Conservation (phyloP, 1,140 invertebrate genomes). For the Drosophila parvula region DNA sequence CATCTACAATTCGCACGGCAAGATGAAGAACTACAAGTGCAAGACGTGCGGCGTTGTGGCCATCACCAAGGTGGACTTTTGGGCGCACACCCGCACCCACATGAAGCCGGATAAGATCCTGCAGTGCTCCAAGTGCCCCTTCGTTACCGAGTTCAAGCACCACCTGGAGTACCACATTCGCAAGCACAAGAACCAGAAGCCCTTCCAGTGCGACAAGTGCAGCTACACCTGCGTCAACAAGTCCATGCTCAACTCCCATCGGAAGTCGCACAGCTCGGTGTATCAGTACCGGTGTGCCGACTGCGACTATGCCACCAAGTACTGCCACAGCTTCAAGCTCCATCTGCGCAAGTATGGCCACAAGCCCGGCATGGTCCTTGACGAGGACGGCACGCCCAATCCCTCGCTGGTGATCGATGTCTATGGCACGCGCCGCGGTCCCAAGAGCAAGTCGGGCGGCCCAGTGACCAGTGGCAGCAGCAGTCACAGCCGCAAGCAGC, state of each 20-base stretch:
- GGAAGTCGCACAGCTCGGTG: slow-evolving; percentile 98
- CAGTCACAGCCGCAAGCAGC: slow-evolving; percentile 25
- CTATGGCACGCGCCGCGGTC: slow-evolving; percentile 94
- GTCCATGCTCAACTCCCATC: slow-evolving; percentile 99
- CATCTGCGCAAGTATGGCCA: slow-evolving; percentile 97
- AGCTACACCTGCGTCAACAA: slow-evolving; percentile 96
- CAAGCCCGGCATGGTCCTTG: slow-evolving; percentile 92
- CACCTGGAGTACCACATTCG: slow-evolving; percentile 98
- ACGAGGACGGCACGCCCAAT: slow-evolving; percentile 94
- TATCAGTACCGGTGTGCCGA: slow-evolving; percentile 98
- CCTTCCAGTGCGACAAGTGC: slow-evolving; percentile 97
- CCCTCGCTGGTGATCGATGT: slow-evolving; percentile 94
- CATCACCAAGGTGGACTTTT: slow-evolving; percentile 95
- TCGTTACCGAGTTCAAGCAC: slow-evolving; percentile 99
- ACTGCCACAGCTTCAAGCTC: slow-evolving; percentile 98
- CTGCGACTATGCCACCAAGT: slow-evolving; percentile 99
- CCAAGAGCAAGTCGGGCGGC: slow-evolving; percentile 87
- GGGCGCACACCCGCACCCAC: slow-evolving; percentile 95
- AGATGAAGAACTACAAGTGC: slow-evolving; percentile 95
- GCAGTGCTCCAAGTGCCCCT: slow-evolving; percentile 95
- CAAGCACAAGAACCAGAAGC: slow-evolving; percentile 98
- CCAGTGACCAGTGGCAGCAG: slow-evolving; percentile 13
- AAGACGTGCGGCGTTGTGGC: slow-evolving; percentile 95
- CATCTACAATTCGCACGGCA: slow-evolving; percentile 91
- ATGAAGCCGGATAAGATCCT: slow-evolving; percentile 97